Evolutionary conservation across 1,140 invertebrate species (phyloP), one percentile per base, ranked within the genome.

Genomic region (Lepidurus arcticus): DNA sequence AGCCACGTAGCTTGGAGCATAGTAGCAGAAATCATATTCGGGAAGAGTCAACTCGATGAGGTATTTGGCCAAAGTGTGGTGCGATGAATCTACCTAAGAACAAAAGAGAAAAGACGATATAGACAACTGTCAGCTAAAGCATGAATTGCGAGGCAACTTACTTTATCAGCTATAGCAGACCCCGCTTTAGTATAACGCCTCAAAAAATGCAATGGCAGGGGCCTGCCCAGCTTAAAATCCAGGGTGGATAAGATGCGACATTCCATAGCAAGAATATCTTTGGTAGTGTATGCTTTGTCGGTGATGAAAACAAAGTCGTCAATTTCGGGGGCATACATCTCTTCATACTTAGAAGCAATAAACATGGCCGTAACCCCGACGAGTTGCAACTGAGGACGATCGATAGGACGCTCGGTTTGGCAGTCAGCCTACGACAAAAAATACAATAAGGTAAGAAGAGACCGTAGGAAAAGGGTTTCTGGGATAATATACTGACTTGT

Each of bases 341-440:
- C 97, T 86, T 98, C 97, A 83, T 96, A 98, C 85, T 98, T 99
- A 81, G 92, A 91, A 11, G 97, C 95, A 79, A 98, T 91, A 81
- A 96, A 92, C 89, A 98, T 90, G 0, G 94, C 91, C 3, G 95
- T 91, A 1, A 96, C 91, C 1, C 97, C 97, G 53, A 98, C 93
- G 73, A 98, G 86, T 85, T 98, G 97, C 45, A 98, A 86, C 79
- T 90, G 89, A 81, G 88, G 90, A 80, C 89, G 87, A 80, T 89
- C 85, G 80, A 94, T 88, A 78, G 87, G 83, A 81, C 85, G 80
- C 84, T 13, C 6, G 8, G 16, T 65, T 65, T 9, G 53, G 13
- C 53, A 65, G n/a, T 87, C 83, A 80, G 82, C 80, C 89, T 90
- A 7, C 16, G 42, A 13, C 5, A 9, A 77, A 24, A 44, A 77